Conservation (phyloP, 2,888 invertebrate genomes). For the Rambutsinella grinnellia region DNA sequence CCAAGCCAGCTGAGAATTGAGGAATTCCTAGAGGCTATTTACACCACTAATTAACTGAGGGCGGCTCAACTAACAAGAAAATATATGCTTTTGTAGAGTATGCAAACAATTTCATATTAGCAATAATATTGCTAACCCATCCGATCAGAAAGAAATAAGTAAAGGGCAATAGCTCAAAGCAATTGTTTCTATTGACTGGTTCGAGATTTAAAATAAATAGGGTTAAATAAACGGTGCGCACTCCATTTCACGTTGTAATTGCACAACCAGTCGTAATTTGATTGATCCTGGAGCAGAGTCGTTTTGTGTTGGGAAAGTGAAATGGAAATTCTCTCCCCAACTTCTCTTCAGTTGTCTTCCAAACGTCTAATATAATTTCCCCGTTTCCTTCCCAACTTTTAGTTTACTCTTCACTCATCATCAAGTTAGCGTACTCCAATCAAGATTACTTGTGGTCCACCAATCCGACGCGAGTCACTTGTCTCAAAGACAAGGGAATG, state of each 20-base stretch:
- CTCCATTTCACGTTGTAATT: not conserved
- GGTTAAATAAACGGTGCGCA: no score
- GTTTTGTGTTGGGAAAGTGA: not conserved
- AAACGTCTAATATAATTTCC: no score
- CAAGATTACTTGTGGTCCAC: slow-evolving; percentile 64
- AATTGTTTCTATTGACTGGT: not conserved
- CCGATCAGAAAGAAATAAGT: not conserved
- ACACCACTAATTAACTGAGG: slow-evolving; percentile 29
- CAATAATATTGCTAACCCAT: no score
- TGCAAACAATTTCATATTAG: no score
- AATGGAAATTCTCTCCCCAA: not conserved
- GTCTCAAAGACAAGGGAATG: slow-evolving; percentile 47
- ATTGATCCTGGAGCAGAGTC: not conserved
- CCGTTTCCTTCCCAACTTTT: slow-evolving; percentile 32
- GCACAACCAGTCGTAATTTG: not conserved
- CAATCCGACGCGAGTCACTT: slow-evolving; percentile 54
- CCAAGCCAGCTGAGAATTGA: no score
- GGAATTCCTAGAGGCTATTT: slow-evolving; percentile 1
- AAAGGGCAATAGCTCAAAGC: not conserved
- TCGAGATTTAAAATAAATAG: not conserved
- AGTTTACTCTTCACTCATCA: slow-evolving; percentile 33
- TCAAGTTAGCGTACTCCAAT: slow-evolving; percentile 61
- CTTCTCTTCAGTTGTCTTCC: slow-evolving; percentile 37
- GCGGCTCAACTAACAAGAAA: no score
- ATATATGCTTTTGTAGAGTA: no score